A percentile compares a stretch with the other conserved stretches of the same genome.
Evolutionary conservation across 2,888 invertebrate species (phyloP).

Genomic region (Apotomis betuletana): DNA sequence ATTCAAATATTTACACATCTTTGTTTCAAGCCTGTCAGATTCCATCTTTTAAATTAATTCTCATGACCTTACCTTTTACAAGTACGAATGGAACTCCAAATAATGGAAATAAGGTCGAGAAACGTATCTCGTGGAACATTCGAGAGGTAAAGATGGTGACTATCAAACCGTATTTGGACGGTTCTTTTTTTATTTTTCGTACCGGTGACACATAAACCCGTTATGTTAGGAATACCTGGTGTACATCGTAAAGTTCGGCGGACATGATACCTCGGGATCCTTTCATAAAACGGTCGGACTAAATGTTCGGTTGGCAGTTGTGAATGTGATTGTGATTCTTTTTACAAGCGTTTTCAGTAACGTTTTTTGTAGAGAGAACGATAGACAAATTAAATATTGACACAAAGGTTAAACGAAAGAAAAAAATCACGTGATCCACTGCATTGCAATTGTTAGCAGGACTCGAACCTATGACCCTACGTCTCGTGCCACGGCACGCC

Average conservation of each 20-base stretch:
- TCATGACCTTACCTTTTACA: not conserved
- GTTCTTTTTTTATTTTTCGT: constrained; percentile 18
- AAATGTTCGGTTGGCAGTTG: not conserved
- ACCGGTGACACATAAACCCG: constrained; percentile 18
- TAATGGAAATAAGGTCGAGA: not conserved
- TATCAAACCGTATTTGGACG: constrained; percentile 13
- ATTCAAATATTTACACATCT: constrained; percentile 8
- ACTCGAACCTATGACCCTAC: no score
- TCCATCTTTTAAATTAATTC: constrained; percentile 25
- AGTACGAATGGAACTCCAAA: not conserved
- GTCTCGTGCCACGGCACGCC: no score
- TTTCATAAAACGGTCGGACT: constrained; percentile 1
- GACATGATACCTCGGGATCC: constrained; percentile 19
- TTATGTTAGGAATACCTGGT: constrained; percentile 12
- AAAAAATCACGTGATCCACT: no score
- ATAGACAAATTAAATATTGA: no score
- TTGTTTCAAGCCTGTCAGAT: constrained; percentile 6
- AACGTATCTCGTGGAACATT: not conserved
- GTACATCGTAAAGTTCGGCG: constrained; percentile 21
- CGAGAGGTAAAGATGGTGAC: not conserved
- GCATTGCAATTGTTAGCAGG: no score
- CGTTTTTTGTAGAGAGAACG: not conserved
- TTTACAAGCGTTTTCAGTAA: not conserved
- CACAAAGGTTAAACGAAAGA: no score
- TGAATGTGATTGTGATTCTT: constrained; percentile 1